A percentile compares a stretch with the other conserved stretches of the same genome.
Conservation (phyloP, 2,113 vertebrate species). For the Rhea pennata region DNA sequence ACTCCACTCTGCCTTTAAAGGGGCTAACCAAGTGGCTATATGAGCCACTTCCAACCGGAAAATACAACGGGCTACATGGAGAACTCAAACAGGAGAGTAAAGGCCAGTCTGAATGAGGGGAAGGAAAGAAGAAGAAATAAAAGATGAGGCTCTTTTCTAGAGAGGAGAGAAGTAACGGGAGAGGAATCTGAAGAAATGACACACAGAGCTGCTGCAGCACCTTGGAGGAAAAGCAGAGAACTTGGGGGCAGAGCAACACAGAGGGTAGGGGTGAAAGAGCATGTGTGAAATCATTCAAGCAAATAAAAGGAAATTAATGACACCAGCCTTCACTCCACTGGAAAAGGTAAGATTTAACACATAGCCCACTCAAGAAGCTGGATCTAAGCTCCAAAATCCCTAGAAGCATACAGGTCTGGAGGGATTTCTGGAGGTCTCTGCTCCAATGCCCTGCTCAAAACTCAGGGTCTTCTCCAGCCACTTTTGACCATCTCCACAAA, state of each 20-base stretch:
- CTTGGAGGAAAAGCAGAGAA: background rate
- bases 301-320: background rate
- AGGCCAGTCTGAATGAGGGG: fast-evolving
- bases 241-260: background rate
- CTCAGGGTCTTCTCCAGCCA: no score
- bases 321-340: background rate
- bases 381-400: background rate
- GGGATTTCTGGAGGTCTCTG: background rate
- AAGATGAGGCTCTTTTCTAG: background rate
- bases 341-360: background rate
- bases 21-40: fast-evolving
- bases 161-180: background rate
- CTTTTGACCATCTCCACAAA: no score
- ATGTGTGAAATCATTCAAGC: background rate
- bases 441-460: background rate
- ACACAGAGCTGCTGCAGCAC: background rate
- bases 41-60: background rate
- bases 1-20: background rate
- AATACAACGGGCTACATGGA: fast-evolving
- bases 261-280: background rate
- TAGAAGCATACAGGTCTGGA: background rate
- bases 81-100: background rate
- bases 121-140: background rate
- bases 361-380: background rate
- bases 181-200: background rate